Base-by-base conservation (phyloP, 53 echinoderm and acorn worm genomes). In the Mesocentrotus franciscanus region DNA sequence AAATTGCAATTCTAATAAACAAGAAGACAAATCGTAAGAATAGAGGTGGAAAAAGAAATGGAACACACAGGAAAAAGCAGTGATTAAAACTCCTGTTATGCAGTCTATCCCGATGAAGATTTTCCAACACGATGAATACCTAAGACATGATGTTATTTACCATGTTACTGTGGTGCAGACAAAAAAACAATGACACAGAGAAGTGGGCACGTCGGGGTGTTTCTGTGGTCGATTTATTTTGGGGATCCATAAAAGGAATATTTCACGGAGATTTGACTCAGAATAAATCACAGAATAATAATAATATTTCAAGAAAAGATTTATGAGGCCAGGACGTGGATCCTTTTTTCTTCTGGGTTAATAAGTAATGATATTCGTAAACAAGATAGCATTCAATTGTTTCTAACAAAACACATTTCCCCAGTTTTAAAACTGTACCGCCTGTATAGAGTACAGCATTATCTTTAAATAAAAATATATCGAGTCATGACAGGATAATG, bases 121-220 rank as follows among this genome's bases (percentile, higher is more conserved):
- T 60, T 60, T 90, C 58, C 14, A 90, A 10, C 90, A 16, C 27
- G 30, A 10, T 55, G 33, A 93, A 93, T 93, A 93, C 93, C 93
- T 76, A 59, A 75, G 93, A 93, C 76, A 75, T 93, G 93, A 93
- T 93, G 93, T 56, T 75, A 93, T 93, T 92, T 81, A 39, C 62
- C 32, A 12, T 33, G 10, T 90, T 29, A 17, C 92, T 61, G 92
- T 92, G 92, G 92, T 17, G 62, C 9, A 92, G 92, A 92, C 62
- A 34, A 15, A 24, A 70, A 92, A 64, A 39, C 32, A 92, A 92
- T 11, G 59, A 90, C 27, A 60, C 8, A n/a, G 27, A 29, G 90
- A 61, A 24, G 81, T 81, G 81, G 68, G 42, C 24, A 10, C 55
- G 74, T 93, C 93, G 61, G 64, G 90, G 76, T 75, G 49, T 42